phyloP scores from a whole-genome alignment of 2,797 vertebrate genomes.

The Sorex maritimensis region DNA sequence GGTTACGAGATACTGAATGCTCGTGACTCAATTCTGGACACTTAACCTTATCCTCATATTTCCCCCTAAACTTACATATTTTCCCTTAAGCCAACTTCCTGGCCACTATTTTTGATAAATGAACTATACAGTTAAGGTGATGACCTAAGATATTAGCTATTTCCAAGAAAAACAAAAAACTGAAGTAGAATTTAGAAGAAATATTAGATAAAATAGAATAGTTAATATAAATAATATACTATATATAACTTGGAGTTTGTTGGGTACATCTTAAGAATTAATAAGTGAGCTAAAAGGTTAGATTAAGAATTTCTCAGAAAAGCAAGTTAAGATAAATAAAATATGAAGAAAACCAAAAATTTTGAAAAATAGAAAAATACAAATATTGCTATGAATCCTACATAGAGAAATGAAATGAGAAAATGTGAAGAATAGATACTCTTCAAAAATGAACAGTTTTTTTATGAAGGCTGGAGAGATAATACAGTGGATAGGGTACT shows the following conservation, averaged over 20 bases:
- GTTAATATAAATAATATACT: background rate
- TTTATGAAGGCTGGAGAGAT: too few species aligned
- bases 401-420: background rate
- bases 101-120: too few species aligned
- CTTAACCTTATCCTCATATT: too few species aligned
- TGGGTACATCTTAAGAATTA: background rate
- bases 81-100: too few species aligned
- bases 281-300: conserved; percentile 36
- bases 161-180: background rate
- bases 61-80: too few species aligned
- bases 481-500: too few species aligned
- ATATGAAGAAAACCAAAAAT: background rate
- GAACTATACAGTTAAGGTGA: too few species aligned
- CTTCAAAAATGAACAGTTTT: conserved; percentile 23
- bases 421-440: background rate
- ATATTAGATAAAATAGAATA: background rate
- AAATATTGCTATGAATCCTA: background rate
- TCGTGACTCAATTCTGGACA: too few species aligned
- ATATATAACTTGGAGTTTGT: background rate
- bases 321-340: conserved; percentile 20
- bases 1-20: too few species aligned
- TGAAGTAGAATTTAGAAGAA: background rate
- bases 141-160: background rate
- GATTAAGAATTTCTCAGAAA: conserved; percentile 7
- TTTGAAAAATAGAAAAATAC: background rate